Conservation (phyloP, 2,888 invertebrate genomes). For the Eucera pruinosa region DNA sequence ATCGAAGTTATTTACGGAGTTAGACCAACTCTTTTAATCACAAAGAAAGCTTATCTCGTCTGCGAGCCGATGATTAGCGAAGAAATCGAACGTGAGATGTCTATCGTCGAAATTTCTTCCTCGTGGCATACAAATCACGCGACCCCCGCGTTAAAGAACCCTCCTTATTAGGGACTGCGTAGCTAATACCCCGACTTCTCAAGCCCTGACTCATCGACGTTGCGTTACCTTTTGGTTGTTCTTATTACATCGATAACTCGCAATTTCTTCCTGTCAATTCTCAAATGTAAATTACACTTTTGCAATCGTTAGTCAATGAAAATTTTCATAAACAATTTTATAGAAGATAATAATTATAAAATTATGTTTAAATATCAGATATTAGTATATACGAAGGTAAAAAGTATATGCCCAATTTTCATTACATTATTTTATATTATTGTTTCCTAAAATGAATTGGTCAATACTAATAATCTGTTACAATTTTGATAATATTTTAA, state of each 20-base stretch:
- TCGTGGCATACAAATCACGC: conserved; percentile 56
- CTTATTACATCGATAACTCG: conserved; percentile 71
- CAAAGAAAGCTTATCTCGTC: not conserved
- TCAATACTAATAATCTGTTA: no score
- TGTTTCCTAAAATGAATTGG: no score
- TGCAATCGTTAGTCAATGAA: no score
- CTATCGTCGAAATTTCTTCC: conserved; percentile 47
- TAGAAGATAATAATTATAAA: no score
- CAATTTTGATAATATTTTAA: no score
- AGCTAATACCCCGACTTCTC: conserved; percentile 55
- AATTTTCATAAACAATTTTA: no score
- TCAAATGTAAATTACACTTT: not conserved
- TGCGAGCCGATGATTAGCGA: conserved; percentile 8
- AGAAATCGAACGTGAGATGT: conserved; percentile 37
- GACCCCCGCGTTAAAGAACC: conserved; percentile 51
- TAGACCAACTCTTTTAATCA: conserved; percentile 7
- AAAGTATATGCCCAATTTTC: no score
- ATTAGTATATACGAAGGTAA: no score
- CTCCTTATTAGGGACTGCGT: conserved; percentile 51
- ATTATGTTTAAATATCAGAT: no score
- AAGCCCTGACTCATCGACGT: conserved; percentile 71
- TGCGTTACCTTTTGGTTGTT: conserved; percentile 55
- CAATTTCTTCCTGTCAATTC: conserved; percentile 6
- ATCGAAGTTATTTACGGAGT: conserved; percentile 11
- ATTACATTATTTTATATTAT: no score